Conservation (phyloP, 2,113 vertebrate genomes). For the Carassius gibelio region DNA sequence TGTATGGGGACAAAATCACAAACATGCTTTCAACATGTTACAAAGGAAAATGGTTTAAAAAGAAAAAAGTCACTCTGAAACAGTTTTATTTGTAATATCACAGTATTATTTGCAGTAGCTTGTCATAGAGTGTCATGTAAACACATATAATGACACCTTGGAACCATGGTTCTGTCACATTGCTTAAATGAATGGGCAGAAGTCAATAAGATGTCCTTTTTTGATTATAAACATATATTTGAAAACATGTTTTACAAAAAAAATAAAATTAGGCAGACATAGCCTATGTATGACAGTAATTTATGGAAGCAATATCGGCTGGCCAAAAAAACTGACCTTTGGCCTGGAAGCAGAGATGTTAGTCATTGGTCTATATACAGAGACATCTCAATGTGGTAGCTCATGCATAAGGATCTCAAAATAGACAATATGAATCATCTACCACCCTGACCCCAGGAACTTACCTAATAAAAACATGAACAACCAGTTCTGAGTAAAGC, state of each 20-base stretch:
- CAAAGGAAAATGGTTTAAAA: not conserved
- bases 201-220: not conserved
- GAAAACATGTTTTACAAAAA: not conserved
- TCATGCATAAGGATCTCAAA: not conserved
- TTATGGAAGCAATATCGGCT: no score
- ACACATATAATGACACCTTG: no score
- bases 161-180: not conserved
- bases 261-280: not conserved
- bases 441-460: constrained; percentile 13
- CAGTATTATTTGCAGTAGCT: not conserved
- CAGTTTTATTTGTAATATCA: not conserved
- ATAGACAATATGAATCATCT: constrained; percentile 44
- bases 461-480: constrained; percentile 18
- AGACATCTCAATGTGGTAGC: not conserved
- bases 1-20: not conserved
- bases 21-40: not conserved
- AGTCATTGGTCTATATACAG: constrained; percentile 44
- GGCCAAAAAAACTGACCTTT: no score
- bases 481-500: not conserved
- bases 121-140: no score
- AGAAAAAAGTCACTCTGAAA: not conserved
- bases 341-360: constrained; percentile 6
- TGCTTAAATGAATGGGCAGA: not conserved
- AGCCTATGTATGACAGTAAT: no score
- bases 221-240: constrained; percentile 15